Evolutionary conservation across 2,113 vertebrate species (phyloP).

Genomic region (Struthidea cinerea): DNA sequence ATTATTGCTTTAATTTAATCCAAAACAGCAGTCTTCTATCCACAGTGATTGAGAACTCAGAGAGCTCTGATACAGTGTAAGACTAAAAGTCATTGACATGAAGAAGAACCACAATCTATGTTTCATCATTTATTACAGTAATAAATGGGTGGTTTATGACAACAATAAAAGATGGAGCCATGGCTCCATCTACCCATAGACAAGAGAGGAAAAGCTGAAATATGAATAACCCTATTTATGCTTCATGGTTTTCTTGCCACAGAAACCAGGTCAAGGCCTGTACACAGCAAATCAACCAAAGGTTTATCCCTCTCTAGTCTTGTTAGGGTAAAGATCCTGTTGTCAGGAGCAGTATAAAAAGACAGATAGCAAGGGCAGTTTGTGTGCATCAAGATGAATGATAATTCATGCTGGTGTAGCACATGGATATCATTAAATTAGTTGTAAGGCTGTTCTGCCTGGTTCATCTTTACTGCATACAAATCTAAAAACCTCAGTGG

Average conservation of each 20-base stretch:
- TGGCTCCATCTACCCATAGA: neutral
- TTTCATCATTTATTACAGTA: neutral
- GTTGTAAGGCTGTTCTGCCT: neutral
- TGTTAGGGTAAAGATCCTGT: neutral
- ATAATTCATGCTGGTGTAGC: neutral
- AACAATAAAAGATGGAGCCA: neutral
- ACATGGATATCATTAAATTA: neutral
- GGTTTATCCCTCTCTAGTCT: neutral
- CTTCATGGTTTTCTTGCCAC: neutral
- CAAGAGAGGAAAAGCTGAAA: neutral
- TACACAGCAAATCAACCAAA: neutral
- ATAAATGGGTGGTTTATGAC: neutral
- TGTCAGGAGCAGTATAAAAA: neutral
- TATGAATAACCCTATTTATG: neutral
- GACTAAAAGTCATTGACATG: neutral
- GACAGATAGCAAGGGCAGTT: neutral
- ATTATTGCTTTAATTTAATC: neutral
- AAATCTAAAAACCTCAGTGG: neutral
- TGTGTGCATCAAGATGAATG: neutral
- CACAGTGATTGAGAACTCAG: neutral
- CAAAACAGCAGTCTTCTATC: neutral
- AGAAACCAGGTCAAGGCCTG: neutral
- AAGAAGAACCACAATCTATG: neutral
- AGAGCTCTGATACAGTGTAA: neutral
- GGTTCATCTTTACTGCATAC: neutral